A percentile compares a stretch with the other conserved stretches of the same genome.
These are phyloP conservation scores for Palythoa caribaeorum DNA, from an alignment of 92 coral and sea anemone genomes.

Conservation along the genomic window DNA sequence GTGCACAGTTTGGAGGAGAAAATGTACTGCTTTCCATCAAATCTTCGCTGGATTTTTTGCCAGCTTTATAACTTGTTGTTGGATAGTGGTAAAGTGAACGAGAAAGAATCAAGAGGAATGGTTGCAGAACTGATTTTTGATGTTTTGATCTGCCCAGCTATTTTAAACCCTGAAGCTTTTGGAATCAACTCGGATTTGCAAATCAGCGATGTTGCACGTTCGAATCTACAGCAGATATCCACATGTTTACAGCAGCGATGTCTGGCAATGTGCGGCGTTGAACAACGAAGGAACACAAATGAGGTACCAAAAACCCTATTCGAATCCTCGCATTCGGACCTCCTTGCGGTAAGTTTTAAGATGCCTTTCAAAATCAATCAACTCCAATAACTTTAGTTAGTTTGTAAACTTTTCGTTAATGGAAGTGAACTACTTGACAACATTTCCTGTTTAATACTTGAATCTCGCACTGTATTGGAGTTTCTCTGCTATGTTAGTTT, in stretches of 20 bases:
- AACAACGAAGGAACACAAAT: slow-evolving; percentile 23
- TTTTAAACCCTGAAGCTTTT: slow-evolving; percentile 88
- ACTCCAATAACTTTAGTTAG: not conserved
- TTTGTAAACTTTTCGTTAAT: not conserved
- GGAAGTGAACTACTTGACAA: not conserved
- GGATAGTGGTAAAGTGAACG: slow-evolving; percentile 68
- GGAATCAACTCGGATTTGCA: slow-evolving; percentile 92
- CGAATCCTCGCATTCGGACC: slow-evolving; percentile 24
- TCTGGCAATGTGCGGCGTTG: slow-evolving; percentile 50
- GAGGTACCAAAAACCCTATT: slow-evolving; percentile 12
- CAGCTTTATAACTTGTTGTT: slow-evolving; percentile 77
- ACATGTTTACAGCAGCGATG: slow-evolving; percentile 77
- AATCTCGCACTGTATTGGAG: not conserved
- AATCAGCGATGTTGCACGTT: slow-evolving; percentile 82
- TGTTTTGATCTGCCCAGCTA: slow-evolving; percentile 86
- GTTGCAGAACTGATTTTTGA: slow-evolving; percentile 85
- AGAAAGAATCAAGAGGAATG: slow-evolving; percentile 73
- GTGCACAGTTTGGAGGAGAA: slow-evolving; percentile 85
- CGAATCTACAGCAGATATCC: slow-evolving; percentile 88
- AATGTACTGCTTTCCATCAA: slow-evolving; percentile 91
- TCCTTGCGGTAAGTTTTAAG: slow-evolving; percentile 40
- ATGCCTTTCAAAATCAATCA: not conserved
- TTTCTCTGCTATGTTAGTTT: not conserved
- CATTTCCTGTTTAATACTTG: not conserved
- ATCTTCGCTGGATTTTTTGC: slow-evolving; percentile 89